phyloP scores from a whole-genome alignment of 2,113 vertebrate genomes.

The Genyomyrus donnyi region DNA sequence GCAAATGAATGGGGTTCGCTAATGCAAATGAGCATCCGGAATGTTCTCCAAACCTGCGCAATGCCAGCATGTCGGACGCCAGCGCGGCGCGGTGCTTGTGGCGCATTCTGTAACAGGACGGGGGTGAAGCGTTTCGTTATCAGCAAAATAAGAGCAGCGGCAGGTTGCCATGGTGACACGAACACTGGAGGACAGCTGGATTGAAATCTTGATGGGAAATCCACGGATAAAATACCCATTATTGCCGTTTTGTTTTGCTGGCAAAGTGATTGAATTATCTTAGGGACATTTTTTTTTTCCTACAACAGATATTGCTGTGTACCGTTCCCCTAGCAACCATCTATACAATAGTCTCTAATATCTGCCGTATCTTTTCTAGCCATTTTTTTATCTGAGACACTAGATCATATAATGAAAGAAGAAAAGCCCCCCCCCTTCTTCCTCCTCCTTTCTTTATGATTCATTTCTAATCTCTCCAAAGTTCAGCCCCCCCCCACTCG shows the following conservation, averaged over 20 bases:
- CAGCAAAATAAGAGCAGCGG: neutral
- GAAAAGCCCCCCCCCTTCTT: neutral
- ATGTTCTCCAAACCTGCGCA: neutral
- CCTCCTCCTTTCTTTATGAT: conserved; percentile 8
- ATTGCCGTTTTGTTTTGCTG: conserved; percentile 7
- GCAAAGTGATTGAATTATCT: conserved; percentile 8
- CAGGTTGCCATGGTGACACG: neutral
- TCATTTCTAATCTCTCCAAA: conserved; percentile 18
- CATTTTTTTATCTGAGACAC: neutral
- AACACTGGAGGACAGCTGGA: neutral
- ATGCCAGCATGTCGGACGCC: too few species aligned
- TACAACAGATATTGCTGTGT: neutral
- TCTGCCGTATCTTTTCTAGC: conserved; percentile 11
- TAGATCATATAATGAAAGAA: neutral
- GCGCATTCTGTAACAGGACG: neutral
- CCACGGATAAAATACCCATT: neutral
- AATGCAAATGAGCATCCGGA: conserved; percentile 7
- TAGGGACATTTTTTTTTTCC: neutral
- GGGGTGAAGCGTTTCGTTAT: neutral
- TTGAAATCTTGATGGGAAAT: conserved; percentile 3
- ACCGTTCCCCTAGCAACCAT: neutral
- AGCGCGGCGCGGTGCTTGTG: neutral
- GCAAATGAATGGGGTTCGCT: neutral
- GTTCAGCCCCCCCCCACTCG: neutral
- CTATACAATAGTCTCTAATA: neutral